These are phyloP conservation scores for Xestia sexstrigata DNA, from an alignment of 2,888 invertebrate genomes.

Conservation along the genomic window DNA sequence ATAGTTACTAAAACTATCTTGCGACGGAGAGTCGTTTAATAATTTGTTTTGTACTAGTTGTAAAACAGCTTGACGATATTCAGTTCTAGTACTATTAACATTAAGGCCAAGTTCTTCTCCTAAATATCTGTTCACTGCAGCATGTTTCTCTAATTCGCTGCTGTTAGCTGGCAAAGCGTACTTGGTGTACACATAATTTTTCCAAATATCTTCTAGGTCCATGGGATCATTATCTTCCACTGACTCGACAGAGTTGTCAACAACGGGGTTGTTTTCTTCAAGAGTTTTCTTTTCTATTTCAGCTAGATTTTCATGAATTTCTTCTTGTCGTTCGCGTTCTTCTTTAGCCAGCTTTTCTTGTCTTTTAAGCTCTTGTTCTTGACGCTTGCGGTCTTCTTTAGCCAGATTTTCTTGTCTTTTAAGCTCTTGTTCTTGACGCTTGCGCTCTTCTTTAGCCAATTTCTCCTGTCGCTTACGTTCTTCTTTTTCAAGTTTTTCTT, in stretches of 20 bases:
- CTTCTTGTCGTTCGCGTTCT: constrained; percentile 67
- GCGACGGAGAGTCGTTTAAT: constrained; percentile 71
- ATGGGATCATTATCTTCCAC: constrained; percentile 74
- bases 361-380: constrained; percentile 72
- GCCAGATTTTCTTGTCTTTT: constrained; percentile 66
- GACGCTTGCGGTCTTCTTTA: constrained; percentile 72
- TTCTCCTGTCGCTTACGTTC: constrained; percentile 72
- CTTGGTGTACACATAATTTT: constrained; percentile 81
- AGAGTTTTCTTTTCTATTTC: constrained; percentile 74
- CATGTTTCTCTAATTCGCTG: constrained; percentile 78
- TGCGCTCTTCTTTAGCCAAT: constrained; percentile 72
- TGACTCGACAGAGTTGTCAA: constrained; percentile 72
- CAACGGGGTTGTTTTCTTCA: constrained; percentile 62
- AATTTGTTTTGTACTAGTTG: constrained; percentile 78
- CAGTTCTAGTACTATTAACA: constrained; percentile 81
- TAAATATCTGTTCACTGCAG: constrained; percentile 78
- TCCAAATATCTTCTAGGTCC: constrained; percentile 86
- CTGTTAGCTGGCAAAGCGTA: constrained; percentile 80
- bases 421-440: constrained; percentile 68
- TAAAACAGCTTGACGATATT: constrained; percentile 83
- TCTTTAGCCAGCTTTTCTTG: constrained; percentile 73
- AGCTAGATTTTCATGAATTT: constrained; percentile 68
- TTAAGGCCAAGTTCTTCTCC: constrained; percentile 81
- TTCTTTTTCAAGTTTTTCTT: constrained; percentile 75
- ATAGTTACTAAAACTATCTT: constrained; percentile 77